Base-by-base conservation (phyloP, 1,140 invertebrate species). In the Acromyrmex echinatior region DNA sequence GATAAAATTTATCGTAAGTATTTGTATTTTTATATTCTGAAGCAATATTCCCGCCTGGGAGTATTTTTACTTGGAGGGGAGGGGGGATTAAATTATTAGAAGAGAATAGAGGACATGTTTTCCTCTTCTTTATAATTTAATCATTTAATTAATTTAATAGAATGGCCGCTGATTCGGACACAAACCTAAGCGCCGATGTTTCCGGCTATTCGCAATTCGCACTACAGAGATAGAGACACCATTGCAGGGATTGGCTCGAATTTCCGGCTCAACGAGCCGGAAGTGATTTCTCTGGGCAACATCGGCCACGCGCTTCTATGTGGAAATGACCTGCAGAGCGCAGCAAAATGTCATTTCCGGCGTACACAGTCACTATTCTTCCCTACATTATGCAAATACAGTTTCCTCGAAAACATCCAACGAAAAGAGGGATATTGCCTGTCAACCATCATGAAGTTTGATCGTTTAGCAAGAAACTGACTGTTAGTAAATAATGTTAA, bases 321-420 rank as follows among this genome's bases (percentile, higher is more conserved):
- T 92, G 91, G 87, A 92, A 92, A 92, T 92, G 86, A 92, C 91
- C 91, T 87, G 80, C 87, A 88, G 80, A 88, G 82, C 35, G 79
- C 71, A 87, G 88, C 70, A 51, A 84, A 82, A 90, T 88, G 87
- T 92, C 91, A 92, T 92, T 92, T 92, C 92, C 92, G 86, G 25
- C 60, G 63, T 62, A 62, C 65, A 71, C 74, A 71, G 89, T 92
- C 76, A 90, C 87, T 63, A 85, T 53, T 86, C 49, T 81, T 91
- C 25, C 78, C 89, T 73, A 77, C 80, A 62, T 90, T 88, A 91
- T 90, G 87, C 80, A 91, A 88, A 91, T 90, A 86, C 60, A 51
- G n/a, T 12, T 25, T 70, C 28, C 28, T 49, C 65, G 14, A 76
- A 49, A 35, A 70, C 1, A 21, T 35, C 2, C 28, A 51, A 28